Percentiles rank a stretch among this genome's conserved stretches.
Conservation (phyloP, 2,888 invertebrate species). For the Notodonta dromedarius region DNA sequence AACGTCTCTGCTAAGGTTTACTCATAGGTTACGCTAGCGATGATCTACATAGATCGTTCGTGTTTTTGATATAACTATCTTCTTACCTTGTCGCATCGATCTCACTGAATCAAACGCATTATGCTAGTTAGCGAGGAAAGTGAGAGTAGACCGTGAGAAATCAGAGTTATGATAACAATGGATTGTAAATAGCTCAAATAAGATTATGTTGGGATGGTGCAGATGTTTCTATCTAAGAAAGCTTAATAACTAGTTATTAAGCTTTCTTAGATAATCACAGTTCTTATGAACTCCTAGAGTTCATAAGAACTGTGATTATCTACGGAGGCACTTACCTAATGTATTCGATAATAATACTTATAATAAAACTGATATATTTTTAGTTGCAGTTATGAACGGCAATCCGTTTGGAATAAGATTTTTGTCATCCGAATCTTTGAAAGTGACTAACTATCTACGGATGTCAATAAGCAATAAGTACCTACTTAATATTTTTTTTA, state of each 20-base stretch:
- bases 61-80: conserved; percentile 54
- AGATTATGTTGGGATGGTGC: conserved; percentile 11
- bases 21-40: conserved; percentile 10
- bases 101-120: conserved; percentile 44
- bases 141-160: conserved; percentile 58
- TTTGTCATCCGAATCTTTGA: too few relatives aligned
- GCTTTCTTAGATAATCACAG: too few relatives aligned
- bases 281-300: too few relatives aligned
- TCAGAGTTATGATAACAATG: conserved; percentile 50
- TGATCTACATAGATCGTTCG: conserved; percentile 46
- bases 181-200: conserved; percentile 34
- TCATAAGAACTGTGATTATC: not conserved
- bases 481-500: too few relatives aligned
- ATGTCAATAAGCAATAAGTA: too few relatives aligned
- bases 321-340: too few relatives aligned
- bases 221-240: conserved; percentile 1
- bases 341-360: too few relatives aligned
- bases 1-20: not conserved
- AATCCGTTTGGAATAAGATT: too few relatives aligned
- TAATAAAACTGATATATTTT: too few relatives aligned
- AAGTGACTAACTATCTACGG: too few relatives aligned
- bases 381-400: too few relatives aligned
- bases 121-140: conserved; percentile 54
- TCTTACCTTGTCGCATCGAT: conserved; percentile 48
- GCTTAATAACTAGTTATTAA: not conserved